Percentiles rank a stretch among this genome's conserved stretches.
These are phyloP conservation scores for Xestoiulus laeticollis DNA, from an alignment of 2,888 invertebrate species.

Conservation along the genomic window DNA sequence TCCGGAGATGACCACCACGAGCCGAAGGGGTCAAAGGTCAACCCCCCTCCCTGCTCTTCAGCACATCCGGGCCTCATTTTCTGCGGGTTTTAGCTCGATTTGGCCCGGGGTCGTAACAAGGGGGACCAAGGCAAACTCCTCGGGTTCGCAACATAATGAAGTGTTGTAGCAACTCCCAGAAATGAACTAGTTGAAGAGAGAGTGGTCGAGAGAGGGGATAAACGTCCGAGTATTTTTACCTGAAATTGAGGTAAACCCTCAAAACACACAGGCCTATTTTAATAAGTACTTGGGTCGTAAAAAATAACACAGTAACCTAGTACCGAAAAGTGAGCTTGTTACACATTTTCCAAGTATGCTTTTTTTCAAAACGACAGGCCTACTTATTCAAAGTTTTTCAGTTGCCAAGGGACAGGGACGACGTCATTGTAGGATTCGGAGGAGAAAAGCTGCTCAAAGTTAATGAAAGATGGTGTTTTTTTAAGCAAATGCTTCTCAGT, in stretches of 20 bases:
- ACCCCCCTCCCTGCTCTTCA: background rate
- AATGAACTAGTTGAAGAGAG: constrained; percentile 34
- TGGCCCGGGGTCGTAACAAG: background rate
- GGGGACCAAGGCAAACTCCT: background rate
- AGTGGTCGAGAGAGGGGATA: background rate
- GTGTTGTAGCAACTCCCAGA: constrained; percentile 37
- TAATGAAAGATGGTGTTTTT: too few species aligned
- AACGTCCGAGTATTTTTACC: constrained; percentile 1
- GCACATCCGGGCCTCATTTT: background rate
- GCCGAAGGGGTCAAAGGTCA: constrained; percentile 44
- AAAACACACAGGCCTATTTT: constrained; percentile 37
- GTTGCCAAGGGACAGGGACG: background rate
- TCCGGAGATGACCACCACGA: constrained; percentile 44
- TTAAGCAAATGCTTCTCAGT: too few species aligned
- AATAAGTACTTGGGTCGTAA: constrained; percentile 11
- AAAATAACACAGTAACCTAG: constrained; percentile 28
- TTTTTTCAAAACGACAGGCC: background rate
- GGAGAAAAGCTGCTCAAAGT: too few species aligned
- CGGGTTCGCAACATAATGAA: constrained; percentile 9
- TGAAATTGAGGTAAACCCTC: constrained; percentile 34
- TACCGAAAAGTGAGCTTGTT: constrained; percentile 1
- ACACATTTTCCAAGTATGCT: background rate
- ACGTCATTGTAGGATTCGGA: too few species aligned
- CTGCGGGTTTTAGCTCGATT: background rate
- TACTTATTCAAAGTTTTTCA: background rate